Evolutionary conservation across 2,888 invertebrate genomes (phyloP).

Genomic region (Dryobota labecula): DNA sequence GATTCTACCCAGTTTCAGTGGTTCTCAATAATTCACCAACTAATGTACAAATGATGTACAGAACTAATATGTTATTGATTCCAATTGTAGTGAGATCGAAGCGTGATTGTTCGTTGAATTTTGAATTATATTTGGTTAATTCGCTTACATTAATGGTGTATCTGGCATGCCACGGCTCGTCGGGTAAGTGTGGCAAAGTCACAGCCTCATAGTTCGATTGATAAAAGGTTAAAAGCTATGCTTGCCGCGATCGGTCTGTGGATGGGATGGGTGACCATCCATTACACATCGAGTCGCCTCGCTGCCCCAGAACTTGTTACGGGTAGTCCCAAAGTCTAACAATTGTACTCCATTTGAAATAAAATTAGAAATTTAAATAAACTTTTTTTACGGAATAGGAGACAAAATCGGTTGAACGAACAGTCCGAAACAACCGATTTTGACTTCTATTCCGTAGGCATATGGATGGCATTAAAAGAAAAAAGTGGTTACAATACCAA

Average conservation of each 20-base stretch:
- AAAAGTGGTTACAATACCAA: too few species aligned
- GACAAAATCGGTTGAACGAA: too few species aligned
- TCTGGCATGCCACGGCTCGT: background rate
- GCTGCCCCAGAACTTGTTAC: background rate
- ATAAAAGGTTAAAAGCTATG: background rate
- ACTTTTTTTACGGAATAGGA: too few species aligned
- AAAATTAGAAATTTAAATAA: too few species aligned
- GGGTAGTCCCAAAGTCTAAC: background rate
- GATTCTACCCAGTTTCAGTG: constrained; percentile 51
- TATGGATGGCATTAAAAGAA: too few species aligned
- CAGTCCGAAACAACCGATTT: too few species aligned
- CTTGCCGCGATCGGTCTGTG: background rate
- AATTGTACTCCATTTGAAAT: too few species aligned
- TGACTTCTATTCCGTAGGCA: too few species aligned
- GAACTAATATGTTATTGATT: constrained; percentile 60
- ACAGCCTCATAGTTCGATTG: background rate
- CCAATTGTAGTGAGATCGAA: constrained; percentile 39
- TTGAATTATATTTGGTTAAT: constrained; percentile 36
- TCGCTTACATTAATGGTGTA: background rate
- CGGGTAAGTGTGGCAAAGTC: background rate
- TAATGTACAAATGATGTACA: constrained; percentile 52
- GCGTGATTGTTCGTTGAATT: constrained; percentile 45
- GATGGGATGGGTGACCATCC: too few species aligned
- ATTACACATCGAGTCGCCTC: background rate
- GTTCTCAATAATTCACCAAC: constrained; percentile 61